These are phyloP conservation scores for Eustalomyia histrio DNA, from an alignment of 2,888 invertebrate species.

Conservation along the genomic window DNA sequence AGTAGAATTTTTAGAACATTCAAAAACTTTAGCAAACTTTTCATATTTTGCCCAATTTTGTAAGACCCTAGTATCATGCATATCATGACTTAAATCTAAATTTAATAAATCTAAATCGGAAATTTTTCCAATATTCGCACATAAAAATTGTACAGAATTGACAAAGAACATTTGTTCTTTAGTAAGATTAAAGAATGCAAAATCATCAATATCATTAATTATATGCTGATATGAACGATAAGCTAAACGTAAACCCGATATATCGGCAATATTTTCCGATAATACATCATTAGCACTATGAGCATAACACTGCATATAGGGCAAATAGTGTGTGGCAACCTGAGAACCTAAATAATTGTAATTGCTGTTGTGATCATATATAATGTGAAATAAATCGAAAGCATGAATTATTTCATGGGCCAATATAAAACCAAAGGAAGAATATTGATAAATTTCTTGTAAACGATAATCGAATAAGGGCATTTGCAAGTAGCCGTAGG, in stretches of 20 bases:
- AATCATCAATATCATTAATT: neutral
- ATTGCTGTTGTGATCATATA: conserved; percentile 70
- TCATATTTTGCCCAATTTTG: conserved; percentile 73
- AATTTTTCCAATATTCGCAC: conserved; percentile 70
- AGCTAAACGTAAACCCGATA: conserved; percentile 71
- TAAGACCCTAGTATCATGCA: conserved; percentile 72
- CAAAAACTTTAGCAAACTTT: conserved; percentile 69
- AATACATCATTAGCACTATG: conserved; percentile 60
- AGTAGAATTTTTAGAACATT: conserved; percentile 68
- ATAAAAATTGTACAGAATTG: conserved; percentile 73
- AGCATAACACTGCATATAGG: conserved; percentile 69
- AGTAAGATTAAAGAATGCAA: conserved; percentile 49
- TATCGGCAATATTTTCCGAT: conserved; percentile 73
- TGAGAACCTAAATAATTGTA: conserved; percentile 69
- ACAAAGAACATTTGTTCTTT: conserved; percentile 71
- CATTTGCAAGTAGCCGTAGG: conserved; percentile 72
- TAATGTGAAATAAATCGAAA: conserved; percentile 72
- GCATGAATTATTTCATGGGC: conserved; percentile 74
- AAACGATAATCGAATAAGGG: conserved; percentile 69
- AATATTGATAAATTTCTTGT: conserved; percentile 68
- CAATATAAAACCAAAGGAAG: conserved; percentile 72
- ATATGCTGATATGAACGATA: conserved; percentile 66
- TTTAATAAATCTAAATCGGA: conserved; percentile 50
- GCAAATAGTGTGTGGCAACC: conserved; percentile 69
- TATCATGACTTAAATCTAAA: conserved; percentile 70